Conservation (phyloP, 2,113 vertebrate species). For the Zosterops japonicus region DNA sequence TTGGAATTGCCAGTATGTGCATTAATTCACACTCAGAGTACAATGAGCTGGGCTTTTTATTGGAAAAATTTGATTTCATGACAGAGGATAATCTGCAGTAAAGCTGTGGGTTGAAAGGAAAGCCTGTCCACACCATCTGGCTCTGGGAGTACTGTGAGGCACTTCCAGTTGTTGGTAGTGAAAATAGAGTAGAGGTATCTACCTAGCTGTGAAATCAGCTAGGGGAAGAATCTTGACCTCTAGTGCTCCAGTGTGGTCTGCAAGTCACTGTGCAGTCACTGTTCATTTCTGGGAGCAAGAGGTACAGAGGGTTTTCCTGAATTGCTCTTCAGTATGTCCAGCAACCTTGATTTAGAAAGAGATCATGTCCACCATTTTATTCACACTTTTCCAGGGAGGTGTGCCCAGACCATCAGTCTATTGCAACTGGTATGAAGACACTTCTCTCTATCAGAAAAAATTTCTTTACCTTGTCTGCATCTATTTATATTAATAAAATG, state of each 20-base stretch:
- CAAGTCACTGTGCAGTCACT: not conserved
- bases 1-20: not conserved
- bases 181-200: not conserved
- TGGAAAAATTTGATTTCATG: not conserved
- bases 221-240: not conserved
- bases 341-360: not conserved
- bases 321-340: not conserved
- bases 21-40: not conserved
- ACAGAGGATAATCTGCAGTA: not conserved
- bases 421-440: not conserved
- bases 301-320: not conserved
- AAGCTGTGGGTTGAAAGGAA: not conserved
- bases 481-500: not conserved
- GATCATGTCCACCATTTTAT: not conserved
- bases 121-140: not conserved
- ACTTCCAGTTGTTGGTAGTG: not conserved
- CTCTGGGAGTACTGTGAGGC: not conserved
- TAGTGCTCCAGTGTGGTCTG: not conserved
- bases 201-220: not conserved
- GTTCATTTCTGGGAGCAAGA: not conserved
- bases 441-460: not conserved
- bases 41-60: not conserved
- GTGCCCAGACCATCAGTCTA: not conserved
- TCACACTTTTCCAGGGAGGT: not conserved
- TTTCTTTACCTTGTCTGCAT: not conserved